Evolutionary conservation across 1,140 invertebrate species (phyloP).

Genomic region (Pantala flavescens): DNA sequence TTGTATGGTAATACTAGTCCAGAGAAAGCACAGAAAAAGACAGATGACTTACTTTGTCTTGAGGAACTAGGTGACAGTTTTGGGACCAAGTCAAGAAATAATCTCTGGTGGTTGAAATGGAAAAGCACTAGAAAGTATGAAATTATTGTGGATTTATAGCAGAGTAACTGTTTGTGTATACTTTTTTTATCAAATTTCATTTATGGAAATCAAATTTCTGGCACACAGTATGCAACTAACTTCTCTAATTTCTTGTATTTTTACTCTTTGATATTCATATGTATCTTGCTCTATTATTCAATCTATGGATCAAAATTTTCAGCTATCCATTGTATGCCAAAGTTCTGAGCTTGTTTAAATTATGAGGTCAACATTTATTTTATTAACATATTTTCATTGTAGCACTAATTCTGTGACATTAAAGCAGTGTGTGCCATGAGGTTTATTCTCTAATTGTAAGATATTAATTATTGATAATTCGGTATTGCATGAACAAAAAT

Average conservation of each 20-base stretch:
- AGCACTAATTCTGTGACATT: neutral
- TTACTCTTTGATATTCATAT: neutral
- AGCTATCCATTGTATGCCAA: neutral
- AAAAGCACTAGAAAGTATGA: neutral
- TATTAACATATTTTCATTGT: neutral
- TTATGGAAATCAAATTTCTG: neutral
- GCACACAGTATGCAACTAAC: neutral
- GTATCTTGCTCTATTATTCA: neutral
- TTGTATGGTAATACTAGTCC: neutral
- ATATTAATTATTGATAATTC: neutral
- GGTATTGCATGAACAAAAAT: neutral
- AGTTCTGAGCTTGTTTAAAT: slow-evolving; percentile 1
- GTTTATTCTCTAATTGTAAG: neutral
- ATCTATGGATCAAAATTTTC: neutral
- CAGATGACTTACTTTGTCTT: neutral
- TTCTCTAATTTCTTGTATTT: neutral
- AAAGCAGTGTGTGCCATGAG: slow-evolving; percentile 4
- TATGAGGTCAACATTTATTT: neutral
- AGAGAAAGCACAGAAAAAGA: neutral
- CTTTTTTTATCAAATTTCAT: slow-evolving; percentile 1
- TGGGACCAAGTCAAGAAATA: neutral
- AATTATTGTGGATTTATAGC: neutral
- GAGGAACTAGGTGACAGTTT: neutral
- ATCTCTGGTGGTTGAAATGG: neutral
- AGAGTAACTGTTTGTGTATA: slow-evolving; percentile 1